Conservation (phyloP, 2,113 vertebrate genomes). For the Myotis yumanensis region DNA sequence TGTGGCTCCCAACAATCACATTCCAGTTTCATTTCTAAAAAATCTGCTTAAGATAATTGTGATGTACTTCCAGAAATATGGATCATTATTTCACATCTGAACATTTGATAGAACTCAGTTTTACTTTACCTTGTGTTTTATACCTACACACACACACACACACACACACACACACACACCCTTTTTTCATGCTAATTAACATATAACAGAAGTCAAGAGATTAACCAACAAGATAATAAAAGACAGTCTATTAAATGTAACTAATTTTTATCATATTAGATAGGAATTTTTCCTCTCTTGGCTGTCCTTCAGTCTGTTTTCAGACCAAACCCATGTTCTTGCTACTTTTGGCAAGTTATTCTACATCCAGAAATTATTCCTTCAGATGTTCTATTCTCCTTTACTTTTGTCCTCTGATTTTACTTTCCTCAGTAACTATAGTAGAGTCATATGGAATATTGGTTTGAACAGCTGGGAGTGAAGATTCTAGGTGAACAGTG, state of each 20-base stretch:
- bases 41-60: conserved; percentile 54
- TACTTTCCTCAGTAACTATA: background rate
- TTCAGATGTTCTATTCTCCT: conserved; percentile 22
- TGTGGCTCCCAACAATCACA: conserved; percentile 54
- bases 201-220: conserved; percentile 20
- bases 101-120: background rate
- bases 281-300: background rate
- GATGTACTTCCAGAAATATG: conserved; percentile 39
- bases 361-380: conserved; percentile 11
- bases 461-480: background rate
- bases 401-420: conserved; percentile 22
- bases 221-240: background rate
- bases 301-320: background rate
- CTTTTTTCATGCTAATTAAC: background rate
- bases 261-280: background rate
- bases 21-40: conserved; percentile 56
- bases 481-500: background rate
- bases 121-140: conserved; percentile 25
- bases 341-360: conserved; percentile 30
- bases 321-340: background rate
- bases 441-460: background rate
- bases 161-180: background rate
- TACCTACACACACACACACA: background rate
- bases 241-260: conserved; percentile 33
- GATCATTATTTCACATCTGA: conserved; percentile 13